Evolutionary conservation across 2,888 invertebrate genomes (phyloP).

Genomic region (Acanthosepion esculentum): DNA sequence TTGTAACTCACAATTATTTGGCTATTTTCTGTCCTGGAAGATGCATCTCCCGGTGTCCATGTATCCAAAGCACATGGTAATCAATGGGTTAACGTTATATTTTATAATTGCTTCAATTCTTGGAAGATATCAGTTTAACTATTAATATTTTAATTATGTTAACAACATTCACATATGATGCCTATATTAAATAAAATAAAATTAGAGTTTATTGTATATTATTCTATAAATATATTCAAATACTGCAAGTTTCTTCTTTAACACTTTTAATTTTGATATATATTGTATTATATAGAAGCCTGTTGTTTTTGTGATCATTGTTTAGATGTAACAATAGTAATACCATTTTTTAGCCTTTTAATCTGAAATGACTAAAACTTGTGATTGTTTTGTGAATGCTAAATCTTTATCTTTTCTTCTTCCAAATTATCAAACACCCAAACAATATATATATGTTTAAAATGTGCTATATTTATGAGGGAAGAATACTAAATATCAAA

Average conservation of each 20-base stretch:
- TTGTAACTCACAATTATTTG: neutral
- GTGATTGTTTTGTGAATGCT: neutral
- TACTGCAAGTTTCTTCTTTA: neutral
- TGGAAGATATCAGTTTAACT: neutral
- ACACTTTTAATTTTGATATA: neutral
- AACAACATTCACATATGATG: neutral
- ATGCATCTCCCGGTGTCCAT: neutral
- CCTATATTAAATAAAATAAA: neutral
- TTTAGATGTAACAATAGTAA: neutral
- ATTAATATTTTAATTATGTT: neutral
- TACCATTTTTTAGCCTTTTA: neutral
- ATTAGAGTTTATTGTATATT: neutral
- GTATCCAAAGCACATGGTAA: neutral
- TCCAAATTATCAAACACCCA: neutral
- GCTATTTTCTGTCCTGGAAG: neutral
- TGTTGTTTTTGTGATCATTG: neutral
- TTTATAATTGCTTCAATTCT: neutral
- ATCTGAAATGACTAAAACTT: neutral
- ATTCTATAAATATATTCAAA: constrained; percentile 18
- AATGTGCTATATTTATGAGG: too few relatives aligned
- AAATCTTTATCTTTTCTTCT: neutral
- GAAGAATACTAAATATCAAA: too few relatives aligned
- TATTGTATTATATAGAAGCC: neutral
- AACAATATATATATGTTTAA: too few relatives aligned
- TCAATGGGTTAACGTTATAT: neutral